Conservation (phyloP, 35 echinoderm and acorn worm genomes). For the Ptychodera flava region DNA sequence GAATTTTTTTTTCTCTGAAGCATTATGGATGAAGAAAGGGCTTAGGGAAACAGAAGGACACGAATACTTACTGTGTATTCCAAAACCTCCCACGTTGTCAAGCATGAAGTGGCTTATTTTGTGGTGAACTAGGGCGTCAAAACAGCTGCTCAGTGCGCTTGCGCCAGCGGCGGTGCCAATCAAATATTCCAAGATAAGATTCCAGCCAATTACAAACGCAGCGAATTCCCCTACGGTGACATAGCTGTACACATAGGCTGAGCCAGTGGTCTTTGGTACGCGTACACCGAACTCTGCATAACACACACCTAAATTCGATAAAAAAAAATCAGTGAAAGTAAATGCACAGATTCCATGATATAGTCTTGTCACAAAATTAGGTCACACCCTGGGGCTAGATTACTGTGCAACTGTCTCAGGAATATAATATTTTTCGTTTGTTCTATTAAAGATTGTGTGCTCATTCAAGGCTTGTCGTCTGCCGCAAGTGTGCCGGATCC, state of each 20-base stretch:
- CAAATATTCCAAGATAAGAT: slow-evolving; percentile 89
- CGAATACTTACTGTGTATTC: slow-evolving; percentile 87
- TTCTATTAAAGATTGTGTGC: no score
- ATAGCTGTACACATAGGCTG: slow-evolving; percentile 98
- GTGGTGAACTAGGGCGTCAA: slow-evolving; percentile 72
- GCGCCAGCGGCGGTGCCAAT: slow-evolving; percentile 96
- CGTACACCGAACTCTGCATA: slow-evolving; percentile 94
- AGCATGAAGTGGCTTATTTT: slow-evolving; percentile 90
- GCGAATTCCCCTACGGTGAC: slow-evolving; percentile 98
- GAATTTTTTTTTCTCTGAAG: no score
- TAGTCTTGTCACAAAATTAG: no score
- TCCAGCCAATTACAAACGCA: slow-evolving; percentile 94
- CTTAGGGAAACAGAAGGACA: no score
- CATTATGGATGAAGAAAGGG: no score
- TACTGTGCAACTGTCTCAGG: no score
- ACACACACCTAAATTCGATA: slow-evolving; percentile 75
- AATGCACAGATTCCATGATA: no score
- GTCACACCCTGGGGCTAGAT: no score
- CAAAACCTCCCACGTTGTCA: slow-evolving; percentile 93
- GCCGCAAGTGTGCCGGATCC: no score
- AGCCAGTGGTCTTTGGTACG: slow-evolving; percentile 92
- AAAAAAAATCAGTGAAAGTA: neutral
- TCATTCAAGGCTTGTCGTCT: no score
- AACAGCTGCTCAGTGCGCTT: slow-evolving; percentile 86
- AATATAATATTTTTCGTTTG: no score